These are phyloP conservation scores for Anguilla megastoma DNA, from an alignment of 2,797 vertebrate genomes.

Conservation along the genomic window DNA sequence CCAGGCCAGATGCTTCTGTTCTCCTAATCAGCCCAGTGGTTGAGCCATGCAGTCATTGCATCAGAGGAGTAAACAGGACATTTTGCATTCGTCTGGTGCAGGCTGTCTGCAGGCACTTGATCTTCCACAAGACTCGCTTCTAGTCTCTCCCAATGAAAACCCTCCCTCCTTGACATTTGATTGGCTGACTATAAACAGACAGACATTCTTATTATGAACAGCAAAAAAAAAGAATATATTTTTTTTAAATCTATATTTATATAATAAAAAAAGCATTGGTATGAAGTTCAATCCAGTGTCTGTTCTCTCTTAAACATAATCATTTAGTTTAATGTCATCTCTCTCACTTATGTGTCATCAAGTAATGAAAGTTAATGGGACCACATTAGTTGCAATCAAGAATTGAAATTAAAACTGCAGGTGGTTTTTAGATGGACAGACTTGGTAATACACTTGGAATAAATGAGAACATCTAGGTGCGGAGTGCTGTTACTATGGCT, in stretches of 20 bases:
- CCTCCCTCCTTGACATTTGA: neutral
- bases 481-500: neutral
- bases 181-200: neutral
- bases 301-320: neutral
- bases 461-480: conserved; percentile 5
- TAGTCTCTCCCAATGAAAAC: neutral
- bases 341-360: neutral
- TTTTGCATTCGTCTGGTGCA: neutral
- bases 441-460: neutral
- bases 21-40: neutral
- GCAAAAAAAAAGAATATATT: neutral
- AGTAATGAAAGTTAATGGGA: conserved; percentile 4
- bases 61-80: neutral
- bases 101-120: neutral
- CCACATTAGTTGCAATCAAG: neutral
- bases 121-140: neutral
- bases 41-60: neutral
- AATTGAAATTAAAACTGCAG: neutral
- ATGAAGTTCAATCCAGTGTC: neutral
- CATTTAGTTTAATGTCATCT: neutral
- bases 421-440: neutral
- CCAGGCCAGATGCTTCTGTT: neutral
- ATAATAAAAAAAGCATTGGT: neutral
- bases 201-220: neutral
- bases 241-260: no score